Evolutionary conservation across 2,888 invertebrate genomes (phyloP).

Genomic region (Coecobrya sp.): DNA sequence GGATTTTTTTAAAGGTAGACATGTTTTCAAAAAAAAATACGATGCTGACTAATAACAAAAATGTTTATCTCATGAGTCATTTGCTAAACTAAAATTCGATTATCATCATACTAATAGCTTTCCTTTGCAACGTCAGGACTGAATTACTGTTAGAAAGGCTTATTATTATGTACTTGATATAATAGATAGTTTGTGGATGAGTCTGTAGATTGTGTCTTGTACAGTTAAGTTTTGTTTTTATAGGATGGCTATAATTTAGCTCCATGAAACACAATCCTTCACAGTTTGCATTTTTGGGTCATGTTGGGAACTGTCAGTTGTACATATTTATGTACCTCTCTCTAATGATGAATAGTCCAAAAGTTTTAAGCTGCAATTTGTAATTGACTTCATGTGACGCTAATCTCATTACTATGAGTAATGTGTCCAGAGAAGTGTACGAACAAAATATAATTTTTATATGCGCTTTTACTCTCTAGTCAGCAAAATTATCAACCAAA

Average conservation of each 20-base stretch:
- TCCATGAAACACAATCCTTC: too few species aligned
- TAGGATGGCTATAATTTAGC: too few species aligned
- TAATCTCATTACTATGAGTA: conserved; percentile 9
- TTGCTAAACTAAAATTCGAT: conserved; percentile 24
- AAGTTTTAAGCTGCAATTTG: neutral
- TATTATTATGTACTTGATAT: neutral
- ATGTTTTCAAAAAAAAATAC: neutral
- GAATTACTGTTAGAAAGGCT: conserved; percentile 17
- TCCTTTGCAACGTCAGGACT: neutral
- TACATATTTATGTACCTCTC: too few species aligned
- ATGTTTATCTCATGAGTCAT: conserved; percentile 70
- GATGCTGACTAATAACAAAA: conserved; percentile 61
- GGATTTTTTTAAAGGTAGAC: neutral
- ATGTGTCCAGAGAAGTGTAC: neutral
- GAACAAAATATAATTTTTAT: neutral
- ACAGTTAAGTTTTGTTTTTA: too few species aligned
- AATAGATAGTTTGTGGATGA: neutral
- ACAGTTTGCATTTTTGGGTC: too few species aligned
- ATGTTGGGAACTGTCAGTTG: too few species aligned
- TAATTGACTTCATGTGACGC: conserved; percentile 2
- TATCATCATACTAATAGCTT: conserved; percentile 12
- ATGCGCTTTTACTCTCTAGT: neutral
- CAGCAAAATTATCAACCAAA: neutral
- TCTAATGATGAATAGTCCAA: neutral
- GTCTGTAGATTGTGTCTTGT: neutral